These are phyloP conservation scores for Hesperophylax magnus DNA, from an alignment of 1,140 invertebrate species.

Conservation along the genomic window DNA sequence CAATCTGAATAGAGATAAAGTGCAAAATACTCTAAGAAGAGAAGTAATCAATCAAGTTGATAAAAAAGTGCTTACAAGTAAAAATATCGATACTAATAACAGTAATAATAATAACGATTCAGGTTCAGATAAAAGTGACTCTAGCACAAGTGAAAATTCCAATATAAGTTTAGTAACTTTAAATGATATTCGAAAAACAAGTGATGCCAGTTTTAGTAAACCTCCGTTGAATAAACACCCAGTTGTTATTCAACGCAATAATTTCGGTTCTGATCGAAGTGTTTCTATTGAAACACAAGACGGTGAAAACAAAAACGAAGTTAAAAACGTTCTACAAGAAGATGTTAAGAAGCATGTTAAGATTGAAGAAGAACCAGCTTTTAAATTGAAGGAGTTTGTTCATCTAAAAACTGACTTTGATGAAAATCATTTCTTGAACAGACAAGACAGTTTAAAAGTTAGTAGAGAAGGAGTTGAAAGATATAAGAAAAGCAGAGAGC, in stretches of 20 bases:
- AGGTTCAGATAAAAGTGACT: constrained; percentile 34
- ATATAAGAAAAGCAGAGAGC: constrained; percentile 46
- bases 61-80: no score
- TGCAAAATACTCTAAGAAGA: background rate
- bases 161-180: background rate
- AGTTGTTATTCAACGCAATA: constrained; percentile 1
- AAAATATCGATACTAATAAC: no score
- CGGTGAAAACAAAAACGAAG: background rate
- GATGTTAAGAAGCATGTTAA: constrained; percentile 16
- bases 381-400: constrained; percentile 28
- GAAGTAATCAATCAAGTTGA: background rate
- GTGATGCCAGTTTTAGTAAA: constrained; percentile 11
- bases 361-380: constrained; percentile 21
- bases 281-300: constrained; percentile 11
- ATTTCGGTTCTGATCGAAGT: constrained; percentile 24
- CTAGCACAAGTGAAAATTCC: background rate
- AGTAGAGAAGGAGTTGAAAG: constrained; percentile 28
- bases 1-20: background rate
- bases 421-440: background rate
- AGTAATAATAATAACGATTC: constrained; percentile 10
- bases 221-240: background rate
- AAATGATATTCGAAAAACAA: constrained; percentile 10
- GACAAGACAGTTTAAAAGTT: constrained; percentile 29
- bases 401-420: constrained; percentile 29
- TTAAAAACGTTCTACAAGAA: background rate